These are phyloP conservation scores for Linhomoeus sp. DNA, from an alignment of 2,888 invertebrate species.

Conservation along the genomic window DNA sequence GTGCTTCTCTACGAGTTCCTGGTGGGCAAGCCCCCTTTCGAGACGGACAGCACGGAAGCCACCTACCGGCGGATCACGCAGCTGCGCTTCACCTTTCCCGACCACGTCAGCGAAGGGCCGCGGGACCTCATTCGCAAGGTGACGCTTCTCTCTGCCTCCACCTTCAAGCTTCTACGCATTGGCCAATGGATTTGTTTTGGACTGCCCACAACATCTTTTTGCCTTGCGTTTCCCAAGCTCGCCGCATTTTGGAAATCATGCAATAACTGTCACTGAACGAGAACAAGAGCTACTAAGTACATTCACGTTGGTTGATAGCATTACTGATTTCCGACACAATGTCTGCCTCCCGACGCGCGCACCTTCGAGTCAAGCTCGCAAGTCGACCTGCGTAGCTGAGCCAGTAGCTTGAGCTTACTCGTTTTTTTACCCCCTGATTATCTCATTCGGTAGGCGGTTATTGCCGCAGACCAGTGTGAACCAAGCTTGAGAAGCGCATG, in stretches of 20 bases:
- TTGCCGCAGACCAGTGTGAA: too few relatives aligned
- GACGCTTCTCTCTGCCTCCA: too few relatives aligned
- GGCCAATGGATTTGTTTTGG: not conserved
- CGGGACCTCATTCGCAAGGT: conserved; percentile 33
- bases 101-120: conserved; percentile 30
- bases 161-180: too few relatives aligned
- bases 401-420: too few relatives aligned
- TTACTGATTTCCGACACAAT: too few relatives aligned
- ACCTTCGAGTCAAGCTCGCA: too few relatives aligned
- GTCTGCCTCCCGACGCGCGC: too few relatives aligned
- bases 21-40: conserved; percentile 81
- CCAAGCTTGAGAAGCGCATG: too few relatives aligned
- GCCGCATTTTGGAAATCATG: not conserved
- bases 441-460: too few relatives aligned
- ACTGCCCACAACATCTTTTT: not conserved
- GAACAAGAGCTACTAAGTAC: not conserved
- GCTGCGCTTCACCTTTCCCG: conserved; percentile 32
- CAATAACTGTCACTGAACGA: not conserved
- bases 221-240: not conserved
- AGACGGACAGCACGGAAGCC: conserved; percentile 37
- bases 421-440: too few relatives aligned
- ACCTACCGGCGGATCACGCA: conserved; percentile 33
- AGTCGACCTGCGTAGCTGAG: too few relatives aligned
- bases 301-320: too few relatives aligned
- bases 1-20: conserved; percentile 83